These are phyloP conservation scores for Turdus rufiventris DNA, from an alignment of 2,113 vertebrate species.

Conservation along the genomic window DNA sequence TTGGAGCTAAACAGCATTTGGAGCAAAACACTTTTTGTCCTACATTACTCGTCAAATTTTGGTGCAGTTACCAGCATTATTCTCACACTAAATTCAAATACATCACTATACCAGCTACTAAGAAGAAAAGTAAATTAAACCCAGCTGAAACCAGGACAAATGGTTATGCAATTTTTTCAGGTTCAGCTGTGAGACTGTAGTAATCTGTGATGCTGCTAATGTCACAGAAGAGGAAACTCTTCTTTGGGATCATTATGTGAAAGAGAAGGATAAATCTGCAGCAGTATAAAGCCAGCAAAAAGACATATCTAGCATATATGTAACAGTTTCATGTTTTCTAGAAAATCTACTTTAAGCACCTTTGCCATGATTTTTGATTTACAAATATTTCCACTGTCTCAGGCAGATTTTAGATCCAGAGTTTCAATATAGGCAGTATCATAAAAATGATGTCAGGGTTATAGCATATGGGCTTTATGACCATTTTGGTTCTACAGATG, in stretches of 20 bases:
- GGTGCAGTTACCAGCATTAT: neutral
- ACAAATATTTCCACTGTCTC: neutral
- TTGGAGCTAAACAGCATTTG: neutral
- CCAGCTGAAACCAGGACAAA: neutral
- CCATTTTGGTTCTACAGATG: neutral
- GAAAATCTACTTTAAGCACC: neutral
- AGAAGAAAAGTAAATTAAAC: neutral
- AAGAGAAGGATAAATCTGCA: neutral
- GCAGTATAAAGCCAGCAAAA: neutral
- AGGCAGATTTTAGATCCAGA: neutral
- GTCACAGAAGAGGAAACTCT: neutral
- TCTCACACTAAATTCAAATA: neutral
- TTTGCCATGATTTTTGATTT: neutral
- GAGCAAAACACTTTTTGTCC: neutral
- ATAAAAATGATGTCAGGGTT: neutral
- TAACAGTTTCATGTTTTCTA: neutral
- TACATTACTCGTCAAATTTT: neutral
- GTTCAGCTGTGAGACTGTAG: neutral
- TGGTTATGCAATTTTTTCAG: neutral
- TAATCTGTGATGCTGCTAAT: neutral
- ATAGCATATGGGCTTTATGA: neutral
- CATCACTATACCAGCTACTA: neutral
- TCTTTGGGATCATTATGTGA: neutral
- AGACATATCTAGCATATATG: neutral
- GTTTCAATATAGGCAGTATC: neutral